Evolutionary conservation across 1,140 invertebrate genomes (phyloP), one percentile per base, ranked within the genome.

Genomic region (Lethrus apterus): DNA sequence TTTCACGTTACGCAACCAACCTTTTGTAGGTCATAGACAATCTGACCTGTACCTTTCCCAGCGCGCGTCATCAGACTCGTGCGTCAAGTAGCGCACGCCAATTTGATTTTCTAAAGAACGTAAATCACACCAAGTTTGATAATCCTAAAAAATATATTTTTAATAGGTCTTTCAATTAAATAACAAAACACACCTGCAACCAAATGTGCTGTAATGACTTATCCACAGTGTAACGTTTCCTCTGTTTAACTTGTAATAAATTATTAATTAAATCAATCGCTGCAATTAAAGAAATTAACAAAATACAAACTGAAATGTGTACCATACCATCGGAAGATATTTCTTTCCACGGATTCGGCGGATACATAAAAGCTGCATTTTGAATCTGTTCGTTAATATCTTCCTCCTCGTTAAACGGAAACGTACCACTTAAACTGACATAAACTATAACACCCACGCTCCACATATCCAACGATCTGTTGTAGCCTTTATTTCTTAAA

Each of bases 301-400:
- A 33, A 3, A 17, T 3, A 34, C 9, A 7, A 18, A 10, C 13
- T 18, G n/a, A 7, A 7, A 26, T 7, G 24, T 26, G 24, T 26
- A 26, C 5, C 5, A 55, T 70, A 95, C 91, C 93, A 72, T 96
- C 88, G 24, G 82, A 80, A n/a, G 93, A 95, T 59, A 99, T 93
- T 68, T 98, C 92, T 63, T 92, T 91, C 96, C 96, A 99, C 0
- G 95, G 94, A 70, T 88, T 89, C 1, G 91, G 88, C 10, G 96
- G 96, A 76, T 98, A 99, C 96, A 99, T 99, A 64, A 99, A 99
- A 33, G 92, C 93, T 24, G 96, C 96, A 76, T 99, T 98, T 73
- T 98, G 92, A 54, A 99, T 99, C 72, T 99, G 96, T 70, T 98
- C 94, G 69, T 94, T 92, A 50, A 99, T 98, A 68, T 99, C 95